A percentile compares a stretch with the other conserved stretches of the same genome.
Evolutionary conservation across 2,888 invertebrate species (phyloP).

Genomic region (Lamellibrachia columna): DNA sequence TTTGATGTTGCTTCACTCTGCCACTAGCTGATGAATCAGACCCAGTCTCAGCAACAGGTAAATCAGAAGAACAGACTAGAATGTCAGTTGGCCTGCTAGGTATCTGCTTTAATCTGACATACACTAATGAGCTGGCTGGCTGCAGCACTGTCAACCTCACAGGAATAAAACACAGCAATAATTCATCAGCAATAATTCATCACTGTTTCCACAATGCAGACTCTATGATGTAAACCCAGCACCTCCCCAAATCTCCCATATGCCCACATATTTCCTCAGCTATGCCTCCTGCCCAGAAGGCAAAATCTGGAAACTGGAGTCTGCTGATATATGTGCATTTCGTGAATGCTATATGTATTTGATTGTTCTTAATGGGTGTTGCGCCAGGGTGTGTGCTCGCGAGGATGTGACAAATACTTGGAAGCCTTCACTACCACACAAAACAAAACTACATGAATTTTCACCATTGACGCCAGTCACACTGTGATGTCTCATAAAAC

Average conservation of each 20-base stretch:
- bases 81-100: neutral
- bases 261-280: neutral
- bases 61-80: neutral
- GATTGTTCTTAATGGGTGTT: neutral
- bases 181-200: constrained; percentile 12
- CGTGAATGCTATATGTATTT: neutral
- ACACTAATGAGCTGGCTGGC: neutral
- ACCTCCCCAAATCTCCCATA: neutral
- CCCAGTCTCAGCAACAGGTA: neutral
- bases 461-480: neutral
- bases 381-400: neutral
- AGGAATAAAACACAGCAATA: constrained; percentile 1
- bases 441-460: constrained; percentile 2
- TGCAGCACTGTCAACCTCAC: neutral
- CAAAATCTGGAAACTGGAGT: neutral
- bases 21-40: neutral
- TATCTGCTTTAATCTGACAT: constrained; percentile 2
- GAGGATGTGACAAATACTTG: neutral
- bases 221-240: neutral
- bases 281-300: neutral
- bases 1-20: neutral
- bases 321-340: neutral
- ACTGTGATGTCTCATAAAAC: neutral
- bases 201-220: neutral
- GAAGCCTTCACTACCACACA: neutral